These are phyloP conservation scores for Notarius lentiginosus DNA, from an alignment of 2,113 vertebrate genomes.

Conservation along the genomic window DNA sequence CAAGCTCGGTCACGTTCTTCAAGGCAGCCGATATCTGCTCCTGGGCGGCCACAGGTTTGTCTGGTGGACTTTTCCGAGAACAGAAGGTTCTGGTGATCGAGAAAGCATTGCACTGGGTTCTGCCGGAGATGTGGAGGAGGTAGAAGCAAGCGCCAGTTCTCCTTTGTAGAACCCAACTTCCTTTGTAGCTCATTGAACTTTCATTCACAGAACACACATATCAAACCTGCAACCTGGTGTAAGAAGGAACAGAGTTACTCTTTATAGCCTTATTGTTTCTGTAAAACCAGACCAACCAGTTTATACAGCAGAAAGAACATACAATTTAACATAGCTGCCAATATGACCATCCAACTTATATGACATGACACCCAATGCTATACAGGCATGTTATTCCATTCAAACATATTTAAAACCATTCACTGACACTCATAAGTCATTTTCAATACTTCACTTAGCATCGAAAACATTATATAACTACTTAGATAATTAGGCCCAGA, in stretches of 20 bases:
- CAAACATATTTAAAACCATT: neutral
- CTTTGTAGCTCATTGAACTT: conserved; percentile 70
- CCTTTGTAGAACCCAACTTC: conserved; percentile 62
- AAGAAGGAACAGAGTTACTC: neutral
- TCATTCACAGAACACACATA: conserved; percentile 1
- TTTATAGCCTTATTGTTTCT: neutral
- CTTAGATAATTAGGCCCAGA: neutral
- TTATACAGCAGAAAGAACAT: neutral
- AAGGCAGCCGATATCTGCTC: conserved; percentile 58
- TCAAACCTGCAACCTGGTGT: conserved; percentile 22
- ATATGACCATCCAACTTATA: neutral
- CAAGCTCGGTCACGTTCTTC: conserved; percentile 69
- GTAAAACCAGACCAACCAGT: neutral
- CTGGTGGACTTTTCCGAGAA: conserved; percentile 60
- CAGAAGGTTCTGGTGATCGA: conserved; percentile 68
- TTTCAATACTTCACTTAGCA: neutral
- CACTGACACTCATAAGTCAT: neutral
- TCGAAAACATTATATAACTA: neutral
- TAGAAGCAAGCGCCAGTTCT: conserved; percentile 64
- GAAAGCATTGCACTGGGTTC: conserved; percentile 55
- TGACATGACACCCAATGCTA: neutral
- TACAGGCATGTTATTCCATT: neutral
- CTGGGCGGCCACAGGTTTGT: conserved; percentile 60
- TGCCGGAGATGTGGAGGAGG: conserved; percentile 52
- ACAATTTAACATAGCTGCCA: neutral